Percentiles rank a stretch among this genome's conserved stretches.
phyloP scores from a whole-genome alignment of 1,140 invertebrate genomes.

The Brachionus rotundiformis region DNA sequence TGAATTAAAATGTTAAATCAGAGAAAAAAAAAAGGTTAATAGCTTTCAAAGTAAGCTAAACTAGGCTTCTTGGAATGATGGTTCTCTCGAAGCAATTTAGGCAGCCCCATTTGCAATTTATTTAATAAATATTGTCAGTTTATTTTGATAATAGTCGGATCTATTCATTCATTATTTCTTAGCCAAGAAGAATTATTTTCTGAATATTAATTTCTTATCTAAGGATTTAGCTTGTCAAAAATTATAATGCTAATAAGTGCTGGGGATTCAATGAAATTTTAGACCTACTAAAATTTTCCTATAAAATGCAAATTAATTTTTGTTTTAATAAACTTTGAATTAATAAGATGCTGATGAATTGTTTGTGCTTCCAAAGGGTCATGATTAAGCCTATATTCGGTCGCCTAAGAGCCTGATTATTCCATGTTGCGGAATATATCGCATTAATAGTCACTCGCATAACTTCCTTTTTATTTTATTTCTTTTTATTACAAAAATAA shows the following conservation, averaged over 20 bases:
- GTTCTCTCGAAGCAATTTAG: not conserved
- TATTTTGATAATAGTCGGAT: not conserved
- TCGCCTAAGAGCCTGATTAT: too few relatives aligned
- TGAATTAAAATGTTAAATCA: not conserved
- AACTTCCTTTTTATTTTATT: conserved; percentile 1
- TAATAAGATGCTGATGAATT: not conserved
- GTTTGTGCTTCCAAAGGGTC: too few relatives aligned
- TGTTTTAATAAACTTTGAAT: too few relatives aligned
- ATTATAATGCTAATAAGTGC: conserved; percentile 6
- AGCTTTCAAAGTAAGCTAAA: not conserved
- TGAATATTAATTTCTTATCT: conserved; percentile 22
- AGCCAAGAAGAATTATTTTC: not conserved
- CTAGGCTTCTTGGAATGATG: not conserved
- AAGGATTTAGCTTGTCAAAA: conserved; percentile 19
- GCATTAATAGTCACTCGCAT: not conserved
- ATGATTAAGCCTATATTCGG: too few relatives aligned
- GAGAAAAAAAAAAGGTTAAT: not conserved
- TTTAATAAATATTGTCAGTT: not conserved
- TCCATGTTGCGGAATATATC: too few relatives aligned
- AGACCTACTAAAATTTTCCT: not conserved
- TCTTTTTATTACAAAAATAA: not conserved
- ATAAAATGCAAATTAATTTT: conserved; percentile 31
- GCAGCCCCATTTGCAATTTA: not conserved
- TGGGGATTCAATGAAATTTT: conserved; percentile 6
- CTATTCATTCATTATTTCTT: not conserved